Base-by-base conservation (phyloP, 2,888 invertebrate species). In the Melinaea marsaeus region DNA sequence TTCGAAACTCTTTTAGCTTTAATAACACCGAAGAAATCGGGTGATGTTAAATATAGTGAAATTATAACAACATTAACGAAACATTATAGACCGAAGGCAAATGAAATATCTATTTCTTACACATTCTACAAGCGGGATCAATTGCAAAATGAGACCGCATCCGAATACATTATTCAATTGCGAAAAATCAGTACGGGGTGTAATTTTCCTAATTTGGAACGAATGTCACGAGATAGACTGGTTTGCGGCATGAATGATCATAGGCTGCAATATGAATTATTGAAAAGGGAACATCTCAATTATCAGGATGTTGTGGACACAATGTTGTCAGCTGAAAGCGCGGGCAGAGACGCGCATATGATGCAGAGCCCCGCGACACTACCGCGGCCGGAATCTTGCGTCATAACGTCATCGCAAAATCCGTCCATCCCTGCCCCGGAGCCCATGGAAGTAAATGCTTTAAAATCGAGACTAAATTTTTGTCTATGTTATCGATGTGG, bases 211-310 rank as follows among this genome's bases (percentile, higher is more conserved):
- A 61, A 72, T 45, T 67, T 71, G 42, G 70, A 72, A 37, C 61
- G 69, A n/a, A 72, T 67, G 70, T 60, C 68, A 13, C 69, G 70
- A 3, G 72, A 72, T 54, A 60, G 68, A 51, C 55, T 71, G 0
- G 69, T 72, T 5, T 71, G 71, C 37, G 69, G 73, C 6, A 69
- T 73, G 71, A 58, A 37, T 33, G 69, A 65, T 33, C 57, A 55
- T 7, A 64, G 60, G 13, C 48, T 71, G 9, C 68, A 70, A 48
- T 72, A 69, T 22, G 69, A 73, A 51, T 55, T 71, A 32, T 63
- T 73, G 22, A 70, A 70, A 55, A 55, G 55, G 11, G 66, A 71
- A 33, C 69, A 69, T 48, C 55, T 71, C 22, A n/a, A 6, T 1
- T 72, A 71, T 60, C n/a, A 64, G 46, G 57, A 67, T 45, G 68